These are phyloP conservation scores for Tetramorium simillimum DNA, from an alignment of 1,140 invertebrate genomes.

Conservation along the genomic window DNA sequence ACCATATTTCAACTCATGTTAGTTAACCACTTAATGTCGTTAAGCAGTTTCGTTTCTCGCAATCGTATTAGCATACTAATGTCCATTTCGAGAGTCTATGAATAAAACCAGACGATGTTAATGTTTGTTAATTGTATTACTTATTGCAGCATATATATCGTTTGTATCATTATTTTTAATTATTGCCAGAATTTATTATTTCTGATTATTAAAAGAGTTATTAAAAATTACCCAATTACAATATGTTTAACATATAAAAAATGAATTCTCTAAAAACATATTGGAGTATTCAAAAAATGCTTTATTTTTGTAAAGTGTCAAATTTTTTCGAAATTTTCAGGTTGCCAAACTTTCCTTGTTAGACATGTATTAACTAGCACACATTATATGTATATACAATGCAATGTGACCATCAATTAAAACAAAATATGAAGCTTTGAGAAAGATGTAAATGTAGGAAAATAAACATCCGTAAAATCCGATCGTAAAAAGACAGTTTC, in stretches of 20 bases:
- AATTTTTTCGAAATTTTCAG: too few species aligned
- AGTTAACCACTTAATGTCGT: conserved; percentile 18
- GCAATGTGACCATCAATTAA: background rate
- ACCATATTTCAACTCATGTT: background rate
- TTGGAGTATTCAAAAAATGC: background rate
- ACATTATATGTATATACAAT: background rate
- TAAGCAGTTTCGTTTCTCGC: conserved; percentile 18
- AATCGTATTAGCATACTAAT: conserved; percentile 26
- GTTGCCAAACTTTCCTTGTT: too few species aligned
- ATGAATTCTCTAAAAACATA: background rate
- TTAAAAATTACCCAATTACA: background rate
- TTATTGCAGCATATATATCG: background rate
- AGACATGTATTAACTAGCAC: too few species aligned
- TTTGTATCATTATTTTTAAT: background rate
- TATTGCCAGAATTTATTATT: background rate
- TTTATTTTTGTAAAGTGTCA: background rate
- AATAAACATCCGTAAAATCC: background rate
- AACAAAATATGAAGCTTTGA: conserved; percentile 10
- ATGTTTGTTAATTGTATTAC: background rate
- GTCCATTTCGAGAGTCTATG: background rate
- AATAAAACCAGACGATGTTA: background rate
- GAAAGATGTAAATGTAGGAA: background rate
- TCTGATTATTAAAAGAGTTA: background rate
- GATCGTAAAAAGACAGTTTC: background rate
- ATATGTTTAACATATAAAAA: background rate